phyloP scores from a whole-genome alignment of 2,797 vertebrate species.

The Alectoris magna region DNA sequence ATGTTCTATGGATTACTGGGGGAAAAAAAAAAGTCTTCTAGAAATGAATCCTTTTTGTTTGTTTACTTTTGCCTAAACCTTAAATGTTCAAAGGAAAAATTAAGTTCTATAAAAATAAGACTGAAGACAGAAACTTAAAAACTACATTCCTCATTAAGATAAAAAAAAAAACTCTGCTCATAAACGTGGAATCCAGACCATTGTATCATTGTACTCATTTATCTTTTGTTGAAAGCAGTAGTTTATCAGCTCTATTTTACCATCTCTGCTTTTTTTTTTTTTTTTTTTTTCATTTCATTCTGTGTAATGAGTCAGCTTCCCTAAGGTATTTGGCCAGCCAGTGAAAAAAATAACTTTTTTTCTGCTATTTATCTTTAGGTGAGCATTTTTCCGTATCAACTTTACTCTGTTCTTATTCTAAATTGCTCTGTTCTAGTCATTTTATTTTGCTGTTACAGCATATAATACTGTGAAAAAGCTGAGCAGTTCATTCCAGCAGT shows the following conservation, averaged over 20 bases:
- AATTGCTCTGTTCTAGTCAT: not conserved
- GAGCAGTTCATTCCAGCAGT: not conserved
- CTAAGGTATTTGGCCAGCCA: constrained; percentile 33
- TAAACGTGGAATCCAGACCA: constrained; percentile 59
- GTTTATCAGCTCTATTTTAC: constrained; percentile 66
- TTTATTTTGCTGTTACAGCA: constrained; percentile 19
- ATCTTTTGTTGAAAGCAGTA: constrained; percentile 65
- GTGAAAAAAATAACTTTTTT: constrained; percentile 55
- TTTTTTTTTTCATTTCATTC: not conserved
- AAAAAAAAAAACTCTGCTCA: constrained; percentile 61
- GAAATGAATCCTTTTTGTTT: not conserved
- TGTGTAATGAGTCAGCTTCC: constrained; percentile 42
- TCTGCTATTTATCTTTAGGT: constrained; percentile 57
- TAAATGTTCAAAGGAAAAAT: constrained; percentile 20
- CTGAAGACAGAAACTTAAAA: constrained; percentile 68
- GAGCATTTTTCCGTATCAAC: constrained; percentile 32
- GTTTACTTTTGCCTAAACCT: constrained; percentile 10
- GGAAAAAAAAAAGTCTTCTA: not conserved
- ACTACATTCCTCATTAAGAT: constrained; percentile 79
- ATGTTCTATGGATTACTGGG: not conserved
- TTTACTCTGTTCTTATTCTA: constrained; percentile 38
- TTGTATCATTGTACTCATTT: constrained; percentile 58
- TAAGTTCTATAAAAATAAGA: constrained; percentile 26
- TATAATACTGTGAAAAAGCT: not conserved
- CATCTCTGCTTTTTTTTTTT: not conserved